phyloP scores from a whole-genome alignment of 2,888 invertebrate genomes.

The Trisateles emortualis region DNA sequence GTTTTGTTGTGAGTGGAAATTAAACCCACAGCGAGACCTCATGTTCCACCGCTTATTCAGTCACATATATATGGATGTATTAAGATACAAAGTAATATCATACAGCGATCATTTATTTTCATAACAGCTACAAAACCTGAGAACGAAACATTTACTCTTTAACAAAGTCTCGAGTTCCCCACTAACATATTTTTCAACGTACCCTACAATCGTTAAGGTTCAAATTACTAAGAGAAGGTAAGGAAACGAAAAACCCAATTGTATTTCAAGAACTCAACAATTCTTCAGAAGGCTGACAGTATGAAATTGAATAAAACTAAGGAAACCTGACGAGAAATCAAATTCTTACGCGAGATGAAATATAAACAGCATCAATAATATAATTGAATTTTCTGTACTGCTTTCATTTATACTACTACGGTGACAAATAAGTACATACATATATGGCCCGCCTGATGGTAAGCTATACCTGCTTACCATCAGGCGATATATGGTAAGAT shows the following conservation, averaged over 20 bases:
- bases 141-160: neutral
- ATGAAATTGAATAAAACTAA: slow-evolving; percentile 29
- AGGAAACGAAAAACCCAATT: slow-evolving; percentile 9
- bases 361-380: slow-evolving; percentile 20
- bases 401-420: too few relatives aligned
- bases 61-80: too few relatives aligned
- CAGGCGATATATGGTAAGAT: too few relatives aligned
- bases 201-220: slow-evolving; percentile 1
- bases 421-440: too few relatives aligned
- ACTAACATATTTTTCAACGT: slow-evolving; percentile 1
- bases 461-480: too few relatives aligned
- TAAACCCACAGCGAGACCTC: too few relatives aligned
- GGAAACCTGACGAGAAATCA: slow-evolving; percentile 35
- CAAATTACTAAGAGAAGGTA: slow-evolving; percentile 13
- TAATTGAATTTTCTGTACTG: slow-evolving; percentile 18
- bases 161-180: neutral
- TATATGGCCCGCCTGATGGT: too few relatives aligned
- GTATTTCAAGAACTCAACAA: slow-evolving; percentile 15
- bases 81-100: too few relatives aligned
- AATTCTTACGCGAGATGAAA: slow-evolving; percentile 33
- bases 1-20: too few relatives aligned
- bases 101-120: neutral
- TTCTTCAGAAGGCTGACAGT: slow-evolving; percentile 22
- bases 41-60: too few relatives aligned
- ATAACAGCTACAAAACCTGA: neutral